Evolutionary conservation across 1,140 invertebrate species (phyloP), one percentile per base, ranked within the genome.

Genomic region (Drosophila repleta): DNA sequence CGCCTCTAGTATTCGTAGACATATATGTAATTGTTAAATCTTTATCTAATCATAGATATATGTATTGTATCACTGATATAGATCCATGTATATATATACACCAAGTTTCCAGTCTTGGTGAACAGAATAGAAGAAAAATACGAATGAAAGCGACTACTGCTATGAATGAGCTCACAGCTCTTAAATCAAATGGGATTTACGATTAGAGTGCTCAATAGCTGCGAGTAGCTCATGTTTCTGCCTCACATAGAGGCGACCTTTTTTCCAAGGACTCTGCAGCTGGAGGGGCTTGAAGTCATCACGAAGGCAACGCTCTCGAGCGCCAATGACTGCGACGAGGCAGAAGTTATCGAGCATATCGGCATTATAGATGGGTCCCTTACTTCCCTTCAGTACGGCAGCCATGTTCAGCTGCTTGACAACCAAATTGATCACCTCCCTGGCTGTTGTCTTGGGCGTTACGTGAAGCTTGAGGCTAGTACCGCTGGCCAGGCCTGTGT

Each of bases 341-440:
- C 97, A 99, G 90, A 98, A 99, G 80, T 97, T 96, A 18, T 95
- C 94, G 56, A 97, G 92, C 90, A 96, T 95, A 45, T 96, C 96
- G 0, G 95, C 94, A 0, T 95, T 94, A 84, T 98, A 98, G 18
- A 97, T 95, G 0, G 97, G 97, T 0, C 96, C 96, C 18, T 96
- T 94, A 91, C 82, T 91, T 24, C 91, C 91, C 35, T 98, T 98
- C 0, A 97, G 90, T 11, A 96, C 94, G 17, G 97, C 96, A 0
- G 97, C 97, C 95, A 98, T 97, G 92, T 98, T 98, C 2, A 99
- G 93, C 91, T 99, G 97, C 89, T 97, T 97, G 6, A 99, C 96
- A 13, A 99, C 97, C 24, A 98, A 93, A 90, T 98, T 96, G 39
- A 99, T 96, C 3, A 99, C 97, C 92, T 99, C 97, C 4, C 97